Evolutionary conservation across 2,797 vertebrate genomes (phyloP).

Genomic region (Nyctalus aviator): DNA sequence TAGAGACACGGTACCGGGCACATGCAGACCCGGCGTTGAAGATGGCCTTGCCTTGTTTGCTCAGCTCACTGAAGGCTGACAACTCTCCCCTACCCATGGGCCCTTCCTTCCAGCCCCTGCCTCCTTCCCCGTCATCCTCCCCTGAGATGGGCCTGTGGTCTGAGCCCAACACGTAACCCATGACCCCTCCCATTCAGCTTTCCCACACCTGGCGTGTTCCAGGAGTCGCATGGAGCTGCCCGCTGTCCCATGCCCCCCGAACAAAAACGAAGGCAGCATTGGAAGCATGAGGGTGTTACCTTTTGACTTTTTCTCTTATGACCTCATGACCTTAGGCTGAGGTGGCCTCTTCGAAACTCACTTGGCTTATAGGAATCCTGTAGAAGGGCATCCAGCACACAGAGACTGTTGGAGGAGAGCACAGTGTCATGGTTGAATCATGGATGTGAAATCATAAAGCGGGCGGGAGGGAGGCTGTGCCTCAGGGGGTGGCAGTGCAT

Average conservation of each 20-base stretch:
- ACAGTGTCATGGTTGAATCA: not conserved
- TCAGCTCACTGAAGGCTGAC: not conserved
- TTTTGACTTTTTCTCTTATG: not conserved
- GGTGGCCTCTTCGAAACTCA: not conserved
- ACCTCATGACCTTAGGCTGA: not conserved
- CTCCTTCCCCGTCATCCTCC: not conserved
- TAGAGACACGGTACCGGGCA: not conserved
- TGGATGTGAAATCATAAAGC: not conserved
- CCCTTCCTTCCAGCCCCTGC: not conserved
- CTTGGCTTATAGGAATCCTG: not conserved
- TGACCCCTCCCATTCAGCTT: not conserved
- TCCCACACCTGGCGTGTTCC: not conserved
- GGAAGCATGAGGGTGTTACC: too few relatives aligned
- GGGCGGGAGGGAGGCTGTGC: not conserved
- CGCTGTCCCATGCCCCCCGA: not conserved
- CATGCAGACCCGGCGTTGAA: not conserved
- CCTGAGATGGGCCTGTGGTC: not conserved
- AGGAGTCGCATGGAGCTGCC: not conserved
- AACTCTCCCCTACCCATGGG: not conserved
- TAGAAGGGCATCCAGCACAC: not conserved
- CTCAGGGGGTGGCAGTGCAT: not conserved
- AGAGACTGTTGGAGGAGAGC: not conserved
- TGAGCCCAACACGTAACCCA: not conserved
- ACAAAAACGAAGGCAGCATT: not conserved
- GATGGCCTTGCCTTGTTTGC: not conserved